These are phyloP conservation scores for Globodera rostochiensis DNA, from an alignment of 1,140 invertebrate genomes.

Conservation along the genomic window DNA sequence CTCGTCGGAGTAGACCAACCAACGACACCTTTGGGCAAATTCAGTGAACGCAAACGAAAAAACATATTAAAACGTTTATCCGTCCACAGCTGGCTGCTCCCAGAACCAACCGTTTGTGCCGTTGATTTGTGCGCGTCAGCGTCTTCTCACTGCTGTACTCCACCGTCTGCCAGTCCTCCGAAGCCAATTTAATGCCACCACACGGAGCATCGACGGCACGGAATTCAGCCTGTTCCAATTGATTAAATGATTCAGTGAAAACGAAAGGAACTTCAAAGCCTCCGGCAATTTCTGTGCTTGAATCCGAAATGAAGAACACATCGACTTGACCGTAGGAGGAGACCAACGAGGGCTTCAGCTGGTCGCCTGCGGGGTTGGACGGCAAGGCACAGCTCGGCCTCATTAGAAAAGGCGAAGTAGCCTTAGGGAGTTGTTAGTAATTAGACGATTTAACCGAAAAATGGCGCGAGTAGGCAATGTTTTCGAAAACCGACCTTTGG, in stretches of 20 bases:
- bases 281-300: slow-evolving; percentile 14
- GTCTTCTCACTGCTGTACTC: slow-evolving; percentile 47
- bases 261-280: slow-evolving; percentile 14
- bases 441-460: background rate
- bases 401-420: slow-evolving; percentile 53
- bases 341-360: slow-evolving; percentile 37
- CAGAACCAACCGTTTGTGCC: slow-evolving; percentile 41
- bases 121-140: slow-evolving; percentile 54
- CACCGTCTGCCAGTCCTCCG: slow-evolving; percentile 12
- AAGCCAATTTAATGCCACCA: slow-evolving; percentile 42
- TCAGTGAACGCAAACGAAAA: background rate
- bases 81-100: background rate
- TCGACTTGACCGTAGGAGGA: slow-evolving; percentile 41
- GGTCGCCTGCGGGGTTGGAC: background rate
- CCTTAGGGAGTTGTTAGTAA: background rate
- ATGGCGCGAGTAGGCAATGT: background rate
- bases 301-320: slow-evolving; percentile 58
- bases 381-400: slow-evolving; percentile 41
- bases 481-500: slow-evolving; percentile 33
- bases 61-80: background rate
- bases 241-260: background rate
- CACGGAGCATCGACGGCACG: slow-evolving; percentile 38
- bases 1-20: slow-evolving; percentile 42
- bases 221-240: slow-evolving; percentile 22
- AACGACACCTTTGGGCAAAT: slow-evolving; percentile 42